These are phyloP conservation scores for Pontoporia blainvillei DNA, from an alignment of 2,113 vertebrate species.

Conservation along the genomic window DNA sequence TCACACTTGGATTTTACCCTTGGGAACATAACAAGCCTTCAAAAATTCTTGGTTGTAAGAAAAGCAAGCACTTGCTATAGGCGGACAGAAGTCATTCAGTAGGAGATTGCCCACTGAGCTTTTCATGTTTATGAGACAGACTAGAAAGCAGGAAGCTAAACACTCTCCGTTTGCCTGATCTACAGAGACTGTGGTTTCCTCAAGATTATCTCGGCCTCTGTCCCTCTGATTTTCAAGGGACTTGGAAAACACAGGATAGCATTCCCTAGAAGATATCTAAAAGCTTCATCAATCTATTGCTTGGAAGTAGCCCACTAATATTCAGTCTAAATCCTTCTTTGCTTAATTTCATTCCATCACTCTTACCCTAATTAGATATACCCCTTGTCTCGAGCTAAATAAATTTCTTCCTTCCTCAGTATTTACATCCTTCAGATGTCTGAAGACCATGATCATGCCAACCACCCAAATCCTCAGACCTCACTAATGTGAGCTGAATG, in stretches of 20 bases:
- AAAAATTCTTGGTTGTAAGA: not conserved
- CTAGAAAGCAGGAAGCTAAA: not conserved
- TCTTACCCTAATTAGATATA: slow-evolving; percentile 50
- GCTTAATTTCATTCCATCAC: slow-evolving; percentile 45
- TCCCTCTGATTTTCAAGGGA: slow-evolving; percentile 32
- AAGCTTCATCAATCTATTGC: slow-evolving; percentile 17
- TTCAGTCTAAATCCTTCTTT: slow-evolving; percentile 33
- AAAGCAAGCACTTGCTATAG: not conserved
- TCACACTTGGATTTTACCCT: not conserved
- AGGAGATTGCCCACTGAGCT: not conserved
- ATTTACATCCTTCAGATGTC: slow-evolving; percentile 45
- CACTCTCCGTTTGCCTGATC: not conserved
- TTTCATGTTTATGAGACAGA: not conserved
- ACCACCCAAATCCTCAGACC: slow-evolving; percentile 22
- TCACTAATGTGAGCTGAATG: not conserved
- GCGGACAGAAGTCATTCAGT: not conserved
- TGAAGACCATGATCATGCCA: slow-evolving; percentile 10
- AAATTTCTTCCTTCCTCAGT: slow-evolving; percentile 36
- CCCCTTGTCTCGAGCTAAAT: slow-evolving; percentile 36
- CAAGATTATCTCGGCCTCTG: slow-evolving; percentile 1
- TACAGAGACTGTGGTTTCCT: not conserved
- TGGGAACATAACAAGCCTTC: not conserved
- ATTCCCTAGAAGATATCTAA: slow-evolving; percentile 25
- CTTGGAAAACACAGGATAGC: slow-evolving; percentile 22
- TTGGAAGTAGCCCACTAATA: slow-evolving; percentile 18